Percentiles rank a stretch among this genome's conserved stretches.
phyloP scores from a whole-genome alignment of 2,888 invertebrate species.

The Pseudanteris insignis region DNA sequence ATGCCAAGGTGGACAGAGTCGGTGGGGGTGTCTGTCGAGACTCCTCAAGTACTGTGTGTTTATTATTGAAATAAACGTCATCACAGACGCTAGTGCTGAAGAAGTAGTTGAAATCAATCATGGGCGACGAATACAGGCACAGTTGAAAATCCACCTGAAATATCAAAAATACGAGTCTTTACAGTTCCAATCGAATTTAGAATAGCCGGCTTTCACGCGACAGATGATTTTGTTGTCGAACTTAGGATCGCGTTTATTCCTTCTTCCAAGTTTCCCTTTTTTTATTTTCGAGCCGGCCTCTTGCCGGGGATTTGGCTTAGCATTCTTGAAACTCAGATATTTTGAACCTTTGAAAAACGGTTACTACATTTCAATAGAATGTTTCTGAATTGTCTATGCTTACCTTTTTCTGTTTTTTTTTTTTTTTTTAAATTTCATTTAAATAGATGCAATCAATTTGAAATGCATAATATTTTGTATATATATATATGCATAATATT shows the following conservation, averaged over 20 bases:
- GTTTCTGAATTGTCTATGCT: no score
- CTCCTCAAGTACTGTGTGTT: constrained; percentile 49
- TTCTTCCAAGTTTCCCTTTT: background rate
- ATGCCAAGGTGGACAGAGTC: constrained; percentile 52
- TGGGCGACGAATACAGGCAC: constrained; percentile 64
- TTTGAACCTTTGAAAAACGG: no score
- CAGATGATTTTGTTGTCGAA: background rate
- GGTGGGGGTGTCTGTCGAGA: constrained; percentile 48
- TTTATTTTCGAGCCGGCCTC: background rate
- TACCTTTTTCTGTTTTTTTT: no score
- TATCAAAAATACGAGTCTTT: constrained; percentile 19
- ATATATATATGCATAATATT: no score
- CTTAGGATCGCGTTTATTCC: background rate
- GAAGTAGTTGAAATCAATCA: constrained; percentile 67
- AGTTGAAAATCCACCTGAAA: constrained; percentile 68
- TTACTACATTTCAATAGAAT: no score
- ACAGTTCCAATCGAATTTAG: constrained; percentile 19
- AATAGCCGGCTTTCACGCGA: constrained; percentile 12
- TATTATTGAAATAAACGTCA: constrained; percentile 47
- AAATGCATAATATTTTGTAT: no score
- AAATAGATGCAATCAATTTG: no score
- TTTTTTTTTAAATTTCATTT: no score
- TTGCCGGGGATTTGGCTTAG: constrained; percentile 2
- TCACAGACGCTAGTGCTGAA: constrained; percentile 61
- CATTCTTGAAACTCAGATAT: constrained; percentile 1